Percentiles rank a stretch among this genome's conserved stretches.
phyloP scores from a whole-genome alignment of 2,113 vertebrate species.

The Agapornis roseicollis region DNA sequence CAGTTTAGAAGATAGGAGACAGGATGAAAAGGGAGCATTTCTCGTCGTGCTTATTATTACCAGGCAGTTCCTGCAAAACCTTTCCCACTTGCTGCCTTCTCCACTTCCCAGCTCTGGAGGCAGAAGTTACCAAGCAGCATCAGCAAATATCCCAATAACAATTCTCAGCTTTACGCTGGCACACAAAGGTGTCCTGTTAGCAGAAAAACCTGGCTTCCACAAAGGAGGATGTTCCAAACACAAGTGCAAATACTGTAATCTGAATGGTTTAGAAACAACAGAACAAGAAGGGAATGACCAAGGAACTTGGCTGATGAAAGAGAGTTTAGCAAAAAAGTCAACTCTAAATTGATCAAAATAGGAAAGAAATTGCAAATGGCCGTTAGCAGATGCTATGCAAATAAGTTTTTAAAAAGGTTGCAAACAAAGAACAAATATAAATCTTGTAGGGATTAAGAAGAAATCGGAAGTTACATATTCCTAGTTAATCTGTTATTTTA shows the following conservation, averaged over 20 bases:
- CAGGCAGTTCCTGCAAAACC: not conserved
- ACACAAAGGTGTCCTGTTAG: not conserved
- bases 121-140: constrained; percentile 6
- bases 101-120: not conserved
- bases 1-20: not conserved
- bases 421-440: not conserved
- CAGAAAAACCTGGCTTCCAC: not conserved
- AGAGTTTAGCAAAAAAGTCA: not conserved
- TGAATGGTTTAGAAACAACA: not conserved
- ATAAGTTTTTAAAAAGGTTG: constrained; percentile 19
- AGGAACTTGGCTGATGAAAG: not conserved
- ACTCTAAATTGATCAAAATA: not conserved
- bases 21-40: not conserved
- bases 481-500: constrained; percentile 29
- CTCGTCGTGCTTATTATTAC: not conserved
- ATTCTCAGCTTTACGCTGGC: not conserved
- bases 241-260: not conserved
- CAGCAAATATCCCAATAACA: not conserved
- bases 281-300: not conserved
- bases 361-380: constrained; percentile 6
- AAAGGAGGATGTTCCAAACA: not conserved
- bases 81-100: not conserved
- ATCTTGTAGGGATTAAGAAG: not conserved
- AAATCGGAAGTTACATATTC: not conserved
- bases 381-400: constrained; percentile 42